Evolutionary conservation across 2,797 vertebrate species (phyloP).

Genomic region (Helostoma temminkii): DNA sequence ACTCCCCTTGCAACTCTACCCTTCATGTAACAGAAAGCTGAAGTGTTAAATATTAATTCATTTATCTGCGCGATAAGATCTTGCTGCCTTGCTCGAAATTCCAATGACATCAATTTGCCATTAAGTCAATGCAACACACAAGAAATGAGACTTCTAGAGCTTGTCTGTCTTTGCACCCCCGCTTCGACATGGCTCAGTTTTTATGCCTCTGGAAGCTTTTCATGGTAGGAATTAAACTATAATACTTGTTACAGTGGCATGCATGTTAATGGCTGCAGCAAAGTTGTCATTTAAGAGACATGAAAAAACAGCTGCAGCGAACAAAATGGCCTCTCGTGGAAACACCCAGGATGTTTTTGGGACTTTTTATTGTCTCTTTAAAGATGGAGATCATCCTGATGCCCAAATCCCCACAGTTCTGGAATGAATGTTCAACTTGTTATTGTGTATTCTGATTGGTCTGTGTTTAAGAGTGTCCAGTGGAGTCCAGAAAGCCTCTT

Average conservation of each 20-base stretch:
- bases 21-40: conserved; percentile 68
- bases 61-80: conserved; percentile 87
- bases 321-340: conserved; percentile 80
- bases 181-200: conserved; percentile 56
- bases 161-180: conserved; percentile 69
- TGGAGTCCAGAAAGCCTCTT: conserved; percentile 79
- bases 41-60: conserved; percentile 89
- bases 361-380: conserved; percentile 77
- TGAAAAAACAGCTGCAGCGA: conserved; percentile 72
- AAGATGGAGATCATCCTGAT: conserved; percentile 75
- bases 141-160: conserved; percentile 79
- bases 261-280: conserved; percentile 78
- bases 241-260: conserved; percentile 83
- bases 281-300: conserved; percentile 82
- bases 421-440: conserved; percentile 76
- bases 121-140: conserved; percentile 82
- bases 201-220: conserved; percentile 84
- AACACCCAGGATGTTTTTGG: conserved; percentile 67
- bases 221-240: conserved; percentile 85
- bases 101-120: conserved; percentile 85
- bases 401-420: conserved; percentile 68
- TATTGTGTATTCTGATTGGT: conserved; percentile 78
- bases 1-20: conserved; percentile 76
- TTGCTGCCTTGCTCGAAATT: conserved; percentile 84
- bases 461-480: conserved; percentile 75